Evolutionary conservation across 2,113 vertebrate genomes (phyloP).

Genomic region (Amia ocellicauda): DNA sequence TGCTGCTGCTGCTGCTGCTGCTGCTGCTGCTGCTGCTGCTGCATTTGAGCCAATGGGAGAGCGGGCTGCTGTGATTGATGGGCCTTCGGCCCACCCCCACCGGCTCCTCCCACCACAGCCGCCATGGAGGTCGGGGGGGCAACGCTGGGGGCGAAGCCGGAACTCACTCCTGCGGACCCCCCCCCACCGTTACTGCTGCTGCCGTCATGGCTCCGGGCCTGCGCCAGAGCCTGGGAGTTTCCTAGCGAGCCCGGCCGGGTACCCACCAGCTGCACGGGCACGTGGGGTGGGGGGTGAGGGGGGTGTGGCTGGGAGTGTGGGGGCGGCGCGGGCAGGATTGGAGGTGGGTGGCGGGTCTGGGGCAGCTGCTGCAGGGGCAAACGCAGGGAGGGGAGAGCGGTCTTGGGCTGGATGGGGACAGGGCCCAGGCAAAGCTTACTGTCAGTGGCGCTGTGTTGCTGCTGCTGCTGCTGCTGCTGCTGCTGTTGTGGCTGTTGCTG

Average conservation of each 20-base stretch:
- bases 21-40: conserved; percentile 8
- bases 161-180: conserved; percentile 20
- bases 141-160: conserved; percentile 44
- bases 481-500: conserved; percentile 63
- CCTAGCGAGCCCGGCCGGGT: conserved; percentile 80
- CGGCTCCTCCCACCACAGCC: conserved; percentile 38
- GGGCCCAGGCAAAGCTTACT: conserved; percentile 67
- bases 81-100: conserved; percentile 59
- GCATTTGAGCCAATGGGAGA: conserved; percentile 39
- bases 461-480: conserved; percentile 24
- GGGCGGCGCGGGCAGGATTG: conserved; percentile 70
- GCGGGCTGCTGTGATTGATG: conserved; percentile 58
- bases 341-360: conserved; percentile 60
- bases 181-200: too few species aligned
- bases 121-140: conserved; percentile 56
- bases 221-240: conserved; percentile 79
- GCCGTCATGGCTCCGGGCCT: conserved; percentile 62
- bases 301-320: conserved; percentile 61
- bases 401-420: conserved; percentile 87
- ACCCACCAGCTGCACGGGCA: conserved; percentile 92
- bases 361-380: conserved; percentile 63
- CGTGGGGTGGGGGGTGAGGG: conserved; percentile 71
- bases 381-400: conserved; percentile 58
- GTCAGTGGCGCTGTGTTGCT: conserved; percentile 51
- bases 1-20: conserved; percentile 15